Evolutionary conservation across 2,113 vertebrate genomes (phyloP).

Genomic region (zebrafish (Danio rerio)): DNA sequence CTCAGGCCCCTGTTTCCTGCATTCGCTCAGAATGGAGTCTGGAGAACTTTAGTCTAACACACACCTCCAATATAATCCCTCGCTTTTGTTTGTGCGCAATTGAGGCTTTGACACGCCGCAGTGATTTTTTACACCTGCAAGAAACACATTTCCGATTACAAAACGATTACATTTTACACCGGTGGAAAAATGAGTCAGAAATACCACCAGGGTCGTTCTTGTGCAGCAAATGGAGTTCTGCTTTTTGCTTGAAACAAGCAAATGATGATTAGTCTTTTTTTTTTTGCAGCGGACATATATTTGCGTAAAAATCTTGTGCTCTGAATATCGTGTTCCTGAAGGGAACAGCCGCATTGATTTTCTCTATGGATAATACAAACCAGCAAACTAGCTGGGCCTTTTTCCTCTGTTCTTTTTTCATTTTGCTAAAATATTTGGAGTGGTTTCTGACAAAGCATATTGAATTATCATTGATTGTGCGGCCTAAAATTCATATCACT

Average conservation of each 20-base stretch:
- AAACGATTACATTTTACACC: slow-evolving; percentile 51
- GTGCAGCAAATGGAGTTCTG: neutral
- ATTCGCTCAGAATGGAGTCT: slow-evolving; percentile 78
- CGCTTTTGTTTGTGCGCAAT: slow-evolving; percentile 73
- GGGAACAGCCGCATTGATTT: neutral
- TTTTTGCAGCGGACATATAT: neutral
- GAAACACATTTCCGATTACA: slow-evolving; percentile 72
- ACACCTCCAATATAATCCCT: slow-evolving; percentile 75
- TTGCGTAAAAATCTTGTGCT: neutral
- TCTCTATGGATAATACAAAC: slow-evolving; percentile 1
- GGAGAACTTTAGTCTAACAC: slow-evolving; percentile 77
- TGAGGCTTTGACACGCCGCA: slow-evolving; percentile 64
- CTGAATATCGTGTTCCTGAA: neutral
- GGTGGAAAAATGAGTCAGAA: slow-evolving; percentile 47
- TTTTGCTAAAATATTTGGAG: slow-evolving; percentile 40
- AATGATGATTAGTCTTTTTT: neutral
- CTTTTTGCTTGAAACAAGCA: neutral
- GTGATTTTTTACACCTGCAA: slow-evolving; percentile 66
- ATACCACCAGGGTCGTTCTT: slow-evolving; percentile 25
- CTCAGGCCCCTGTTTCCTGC: slow-evolving; percentile 80
- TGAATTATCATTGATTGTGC: slow-evolving; percentile 27
- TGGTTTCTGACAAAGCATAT: slow-evolving; percentile 37
- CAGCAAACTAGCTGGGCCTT: slow-evolving; percentile 4
- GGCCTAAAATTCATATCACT: neutral
- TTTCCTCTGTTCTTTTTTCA: slow-evolving; percentile 12